Evolutionary conservation across 1,140 invertebrate genomes (phyloP), one percentile per base, ranked within the genome.

Genomic region (Armadillidium nasatum): DNA sequence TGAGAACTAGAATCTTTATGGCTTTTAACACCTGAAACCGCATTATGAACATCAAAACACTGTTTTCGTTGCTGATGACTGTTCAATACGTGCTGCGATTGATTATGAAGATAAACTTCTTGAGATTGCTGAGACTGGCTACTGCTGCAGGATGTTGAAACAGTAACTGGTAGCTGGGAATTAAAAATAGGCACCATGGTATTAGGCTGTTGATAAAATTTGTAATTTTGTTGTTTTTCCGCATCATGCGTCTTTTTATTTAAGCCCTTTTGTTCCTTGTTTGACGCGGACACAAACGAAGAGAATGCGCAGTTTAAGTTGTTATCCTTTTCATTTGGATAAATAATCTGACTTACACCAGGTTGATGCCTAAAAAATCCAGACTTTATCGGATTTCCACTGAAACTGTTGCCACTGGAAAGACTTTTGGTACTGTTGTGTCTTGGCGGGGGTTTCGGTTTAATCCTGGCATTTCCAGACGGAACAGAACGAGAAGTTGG

Each of bases 371-470:
- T 66, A 21, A 81, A 78, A 50, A 81, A 81, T 13, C 67, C 73
- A 21, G 44, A 33, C 15, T 71, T n/a, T 23, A 76, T 46, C 11
- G 67, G 69, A 44, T 66, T 75, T 44, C 44, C 68, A n/a, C 46
- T 76, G 74, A 54, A 15, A 44, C 33, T 75, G 95, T 91, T 11
- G 93, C 73, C 21, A 54, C 21, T 71, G 11, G 19, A 21, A 9
- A 70, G 67, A 45, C 73, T 78, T 22, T 68, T 76, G 74, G 67
- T 80, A 60, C 80, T 81, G 15, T 78, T 76, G 50, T 76, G 78
- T n/a, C 80, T 69, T 44, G 80, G 80, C 3, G 80, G 80, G n/a
- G 80, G 80, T 19, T 72, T 69, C 7, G 80, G 80, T 46, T 81
- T 81, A 7, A 70, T n/a, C 19, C 76, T 72, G 7, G 75, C 50